These are phyloP conservation scores for Mungos mungo DNA, from an alignment of 2,113 vertebrate genomes.

Conservation along the genomic window DNA sequence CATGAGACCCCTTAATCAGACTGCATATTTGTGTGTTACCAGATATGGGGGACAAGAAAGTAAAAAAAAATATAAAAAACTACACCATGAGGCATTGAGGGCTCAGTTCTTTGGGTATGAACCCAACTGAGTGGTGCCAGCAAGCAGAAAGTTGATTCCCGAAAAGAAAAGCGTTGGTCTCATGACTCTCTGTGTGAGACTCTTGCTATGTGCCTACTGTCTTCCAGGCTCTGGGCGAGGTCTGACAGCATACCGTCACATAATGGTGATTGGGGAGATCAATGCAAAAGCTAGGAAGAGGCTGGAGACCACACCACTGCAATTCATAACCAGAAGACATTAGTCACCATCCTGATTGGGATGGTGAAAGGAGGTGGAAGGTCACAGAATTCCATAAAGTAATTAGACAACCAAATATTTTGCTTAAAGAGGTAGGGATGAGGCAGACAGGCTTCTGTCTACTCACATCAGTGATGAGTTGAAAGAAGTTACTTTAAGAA, in stretches of 20 bases:
- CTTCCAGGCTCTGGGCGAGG: neutral
- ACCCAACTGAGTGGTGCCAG: too few relatives aligned
- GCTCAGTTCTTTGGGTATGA: too few relatives aligned
- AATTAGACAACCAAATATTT: neutral
- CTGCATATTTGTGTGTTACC: too few relatives aligned
- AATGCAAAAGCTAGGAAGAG: neutral
- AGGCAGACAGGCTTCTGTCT: neutral
- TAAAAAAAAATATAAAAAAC: too few relatives aligned
- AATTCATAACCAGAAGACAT: neutral
- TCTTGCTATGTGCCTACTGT: too few relatives aligned
- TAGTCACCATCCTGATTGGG: neutral
- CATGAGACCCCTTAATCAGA: too few relatives aligned
- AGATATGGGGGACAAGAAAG: too few relatives aligned
- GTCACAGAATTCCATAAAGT: neutral
- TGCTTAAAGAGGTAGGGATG: neutral
- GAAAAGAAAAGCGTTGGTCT: too few relatives aligned
- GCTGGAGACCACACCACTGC: neutral
- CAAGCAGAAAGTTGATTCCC: too few relatives aligned
- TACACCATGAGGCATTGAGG: too few relatives aligned
- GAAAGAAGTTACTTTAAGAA: neutral
- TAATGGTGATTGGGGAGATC: neutral
- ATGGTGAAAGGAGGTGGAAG: neutral
- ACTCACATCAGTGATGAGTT: neutral
- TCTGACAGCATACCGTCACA: neutral
- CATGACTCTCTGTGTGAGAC: too few relatives aligned